Base-by-base conservation (phyloP, 2,797 vertebrate species). In the Ptychobarbus kaznakovi region DNA sequence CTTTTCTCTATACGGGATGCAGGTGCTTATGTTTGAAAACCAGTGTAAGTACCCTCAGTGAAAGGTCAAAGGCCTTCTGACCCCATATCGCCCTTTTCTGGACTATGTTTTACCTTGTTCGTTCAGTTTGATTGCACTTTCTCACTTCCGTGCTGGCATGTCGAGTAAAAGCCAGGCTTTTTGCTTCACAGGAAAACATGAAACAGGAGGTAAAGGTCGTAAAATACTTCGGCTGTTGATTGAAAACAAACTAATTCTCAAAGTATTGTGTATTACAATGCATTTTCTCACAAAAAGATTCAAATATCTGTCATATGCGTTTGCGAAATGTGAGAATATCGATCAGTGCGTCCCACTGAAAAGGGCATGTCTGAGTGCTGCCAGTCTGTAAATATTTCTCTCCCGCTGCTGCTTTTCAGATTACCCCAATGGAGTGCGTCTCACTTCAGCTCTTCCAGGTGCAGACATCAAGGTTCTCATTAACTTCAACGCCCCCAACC, bases 401-500 rank as follows among this genome's bases (percentile, higher is more conserved):
- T 11, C 32, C 82, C 46, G 81, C 80, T 83, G 76, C 69, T 68
- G 28, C 86, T 83, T 83, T 80, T 49, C 88, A 99, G 98, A 98
- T 95, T 99, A 99, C 90, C 97, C 97, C 83, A 98, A 99, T 0
- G 98, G 98, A 75, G 97, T 99, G 87, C 96, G 97, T 65, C 95
- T 99, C 88, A 99, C 97, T 0, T 99, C 98, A 1, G 97, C 97
- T 76, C 95, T 99, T 90, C 97, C 98, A 0, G 97, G 97, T 72
- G 96, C 97, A 20, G 98, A 99, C 93, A 96, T 97, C 91, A 98
- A 98, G 95, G 96, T 98, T 63, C 94, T 99, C 84, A 99, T 99
- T 89, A 99, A 98, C 93, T 99, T 99, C 93, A 99, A 99, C 0
- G 98, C 98, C 42, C 98, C 98, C 74, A 99, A 99, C 91, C 97